A percentile compares a stretch with the other conserved stretches of the same genome.
phyloP scores from a whole-genome alignment of 2,113 vertebrate species.

The Clarias gariepinus region DNA sequence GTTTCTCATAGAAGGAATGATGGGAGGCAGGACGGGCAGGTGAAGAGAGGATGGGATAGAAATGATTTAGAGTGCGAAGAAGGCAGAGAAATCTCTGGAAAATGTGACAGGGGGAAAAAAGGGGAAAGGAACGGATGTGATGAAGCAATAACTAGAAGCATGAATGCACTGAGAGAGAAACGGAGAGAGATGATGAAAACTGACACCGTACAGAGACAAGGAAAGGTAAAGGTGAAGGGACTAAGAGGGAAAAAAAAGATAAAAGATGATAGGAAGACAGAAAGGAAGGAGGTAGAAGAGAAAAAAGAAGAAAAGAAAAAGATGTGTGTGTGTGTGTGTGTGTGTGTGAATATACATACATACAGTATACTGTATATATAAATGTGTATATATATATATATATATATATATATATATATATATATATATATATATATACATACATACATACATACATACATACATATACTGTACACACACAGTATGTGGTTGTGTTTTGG shows the following conservation, averaged over 20 bases:
- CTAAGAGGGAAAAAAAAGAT: background rate
- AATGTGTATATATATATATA: no score
- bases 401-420: no score
- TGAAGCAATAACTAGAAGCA: constrained; percentile 23
- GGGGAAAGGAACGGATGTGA: background rate
- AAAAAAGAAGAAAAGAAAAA: background rate
- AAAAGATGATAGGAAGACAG: background rate
- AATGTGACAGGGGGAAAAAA: background rate
- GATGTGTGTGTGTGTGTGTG: background rate
- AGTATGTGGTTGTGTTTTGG: constrained; percentile 26
- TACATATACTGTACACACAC: no score
- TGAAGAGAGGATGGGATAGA: background rate
- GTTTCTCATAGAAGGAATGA: background rate
- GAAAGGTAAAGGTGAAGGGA: constrained; percentile 13
- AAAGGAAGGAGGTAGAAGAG: background rate
- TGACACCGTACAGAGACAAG: background rate
- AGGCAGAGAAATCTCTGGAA: background rate
- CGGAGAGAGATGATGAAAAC: constrained; percentile 17
- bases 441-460: no score
- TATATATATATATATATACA: background rate
- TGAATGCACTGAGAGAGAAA: constrained; percentile 6
- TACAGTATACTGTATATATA: no score
- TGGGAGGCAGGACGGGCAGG: background rate
- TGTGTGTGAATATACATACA: no score
- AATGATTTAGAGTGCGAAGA: constrained; percentile 10